These are phyloP conservation scores for Homarus gammarus DNA, from an alignment of 2,888 invertebrate genomes.

Conservation along the genomic window DNA sequence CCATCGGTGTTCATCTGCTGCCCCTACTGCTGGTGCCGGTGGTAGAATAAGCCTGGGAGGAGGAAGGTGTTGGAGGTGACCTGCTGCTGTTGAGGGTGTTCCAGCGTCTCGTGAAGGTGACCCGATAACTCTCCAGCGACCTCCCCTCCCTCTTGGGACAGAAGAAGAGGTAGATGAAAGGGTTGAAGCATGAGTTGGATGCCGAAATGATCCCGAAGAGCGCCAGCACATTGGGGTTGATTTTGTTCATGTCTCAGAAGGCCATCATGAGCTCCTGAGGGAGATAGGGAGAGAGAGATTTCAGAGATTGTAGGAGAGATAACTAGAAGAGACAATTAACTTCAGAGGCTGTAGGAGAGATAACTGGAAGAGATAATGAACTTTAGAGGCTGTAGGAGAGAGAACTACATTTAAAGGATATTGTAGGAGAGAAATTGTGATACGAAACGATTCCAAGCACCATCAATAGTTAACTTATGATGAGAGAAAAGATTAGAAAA, in stretches of 20 bases:
- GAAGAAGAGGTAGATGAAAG: slow-evolving; percentile 67
- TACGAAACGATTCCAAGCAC: no score
- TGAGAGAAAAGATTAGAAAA: no score
- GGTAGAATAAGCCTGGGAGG: slow-evolving; percentile 30
- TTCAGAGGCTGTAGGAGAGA: no score
- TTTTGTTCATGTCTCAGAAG: slow-evolving; percentile 50
- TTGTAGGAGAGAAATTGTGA: no score
- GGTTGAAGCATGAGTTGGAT: slow-evolving; percentile 62
- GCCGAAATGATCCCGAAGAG: slow-evolving; percentile 65
- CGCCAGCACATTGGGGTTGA: slow-evolving; percentile 53
- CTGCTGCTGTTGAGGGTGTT: slow-evolving; percentile 36
- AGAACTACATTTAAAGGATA: no score
- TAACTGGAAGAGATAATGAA: no score
- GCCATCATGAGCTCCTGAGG: slow-evolving; percentile 52
- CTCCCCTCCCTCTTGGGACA: slow-evolving; percentile 54
- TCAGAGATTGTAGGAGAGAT: no score
- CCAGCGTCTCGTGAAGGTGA: slow-evolving; percentile 52
- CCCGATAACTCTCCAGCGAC: slow-evolving; percentile 57
- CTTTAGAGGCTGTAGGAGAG: no score
- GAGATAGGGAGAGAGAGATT: not conserved
- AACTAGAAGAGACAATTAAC: no score
- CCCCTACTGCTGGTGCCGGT: slow-evolving; percentile 19
- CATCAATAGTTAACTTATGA: no score
- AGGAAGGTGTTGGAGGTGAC: slow-evolving; percentile 11
- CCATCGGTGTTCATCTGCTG: slow-evolving; percentile 20